Evolutionary conservation across 1,140 invertebrate genomes (phyloP), one percentile per base, ranked within the genome.

Genomic region (Apocrypta bakeri): DNA sequence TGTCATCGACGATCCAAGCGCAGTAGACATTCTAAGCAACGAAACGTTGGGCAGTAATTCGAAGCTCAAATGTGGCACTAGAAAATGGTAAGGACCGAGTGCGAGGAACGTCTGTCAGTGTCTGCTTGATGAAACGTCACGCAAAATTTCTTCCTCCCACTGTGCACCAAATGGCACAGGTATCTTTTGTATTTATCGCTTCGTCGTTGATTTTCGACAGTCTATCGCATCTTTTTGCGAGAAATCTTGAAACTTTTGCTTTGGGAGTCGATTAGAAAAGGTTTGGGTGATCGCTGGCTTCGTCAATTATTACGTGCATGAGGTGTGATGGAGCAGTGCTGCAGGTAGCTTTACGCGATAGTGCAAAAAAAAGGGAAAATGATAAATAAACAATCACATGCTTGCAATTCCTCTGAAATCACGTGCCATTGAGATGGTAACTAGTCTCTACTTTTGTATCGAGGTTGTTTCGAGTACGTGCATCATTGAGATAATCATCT

Each of bases 31-130:
- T 21, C 14, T 12, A 27, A 61, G n/a, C 6, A 25, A n/a, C 14
- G 17, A 56, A 37, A 76, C 27, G 17, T 33, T 37, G 27, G 31
- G 21, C 11, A 14, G 68, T 33, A 68, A 14, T 56, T 48, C 7
- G 12, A 33, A 64, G 14, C 33, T 68, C 72, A 48, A 14, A 76
- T 76, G 80, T 27, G 29, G 21, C 37, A 82, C 61, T 82, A 81
- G 73, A 76, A 69, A 82, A 82, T 82, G 80, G 63, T 82, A 71
- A 82, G 80, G 25, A 48, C 25, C 14, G 12, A 48, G 31, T 31
- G n/a, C 40, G 56, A 29, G 63, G 37, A 0, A 72, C 12, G 33
- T 81, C 71, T 72, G 63, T 74, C 63, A 29, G 4, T 24, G 64
- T 11, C 75, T 42, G 31, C 25, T 27, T 40, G 7, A 56, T 76